A percentile compares a stretch with the other conserved stretches of the same genome.
Conservation (phyloP, 2,797 vertebrate species). For the Apodemus agrarius region DNA sequence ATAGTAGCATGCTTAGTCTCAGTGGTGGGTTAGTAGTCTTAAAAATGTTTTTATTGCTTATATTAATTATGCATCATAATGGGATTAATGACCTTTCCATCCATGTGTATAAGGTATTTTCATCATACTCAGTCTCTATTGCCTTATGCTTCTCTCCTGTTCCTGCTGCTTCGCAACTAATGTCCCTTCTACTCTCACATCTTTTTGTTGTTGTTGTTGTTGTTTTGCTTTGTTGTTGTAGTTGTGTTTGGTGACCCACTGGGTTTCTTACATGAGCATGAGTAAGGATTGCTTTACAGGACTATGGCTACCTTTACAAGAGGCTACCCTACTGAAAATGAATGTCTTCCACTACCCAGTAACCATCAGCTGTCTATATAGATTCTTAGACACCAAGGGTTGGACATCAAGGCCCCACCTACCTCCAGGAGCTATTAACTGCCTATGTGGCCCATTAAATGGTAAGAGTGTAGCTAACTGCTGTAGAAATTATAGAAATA, state of each 20-base stretch:
- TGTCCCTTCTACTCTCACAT: neutral
- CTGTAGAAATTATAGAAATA: neutral
- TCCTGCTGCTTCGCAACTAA: neutral
- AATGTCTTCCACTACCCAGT: neutral
- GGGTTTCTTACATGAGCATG: neutral
- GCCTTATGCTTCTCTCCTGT: neutral
- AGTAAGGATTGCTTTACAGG: neutral
- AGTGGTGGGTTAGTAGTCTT: neutral
- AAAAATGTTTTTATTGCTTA: neutral
- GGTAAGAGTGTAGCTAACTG: neutral
- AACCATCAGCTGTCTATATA: neutral
- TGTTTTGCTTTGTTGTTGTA: neutral
- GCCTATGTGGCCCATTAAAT: neutral
- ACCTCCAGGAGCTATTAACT: neutral
- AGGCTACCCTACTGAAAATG: neutral
- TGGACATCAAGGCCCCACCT: neutral
- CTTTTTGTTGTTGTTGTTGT: neutral
- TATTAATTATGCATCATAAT: neutral
- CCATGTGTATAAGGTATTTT: neutral
- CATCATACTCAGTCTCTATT: neutral
- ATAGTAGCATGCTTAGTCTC: slow-evolving; percentile 24
- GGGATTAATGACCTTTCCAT: neutral
- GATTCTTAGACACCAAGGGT: neutral
- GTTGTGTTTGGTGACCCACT: neutral
- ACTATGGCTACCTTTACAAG: neutral